Evolutionary conservation across 1,140 invertebrate genomes (phyloP).

Genomic region (Sycobia sp.): DNA sequence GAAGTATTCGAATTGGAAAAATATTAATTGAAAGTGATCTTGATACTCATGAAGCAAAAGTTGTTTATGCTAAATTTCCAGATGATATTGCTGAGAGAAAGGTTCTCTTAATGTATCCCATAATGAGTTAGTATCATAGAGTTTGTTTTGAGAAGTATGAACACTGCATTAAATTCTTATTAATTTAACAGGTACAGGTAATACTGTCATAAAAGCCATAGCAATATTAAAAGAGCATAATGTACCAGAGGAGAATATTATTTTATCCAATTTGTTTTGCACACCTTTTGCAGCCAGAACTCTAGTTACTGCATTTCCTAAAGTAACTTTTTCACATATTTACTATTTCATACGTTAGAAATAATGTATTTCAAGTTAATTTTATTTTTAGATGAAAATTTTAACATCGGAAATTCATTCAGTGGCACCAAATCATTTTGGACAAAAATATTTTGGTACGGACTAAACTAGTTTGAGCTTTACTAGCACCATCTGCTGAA

Average conservation of each 20-base stretch:
- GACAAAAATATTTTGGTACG: conserved; percentile 98
- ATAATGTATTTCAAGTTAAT: background rate
- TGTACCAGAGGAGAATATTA: conserved; percentile 91
- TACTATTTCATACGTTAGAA: conserved; percentile 13
- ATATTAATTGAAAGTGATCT: conserved; percentile 96
- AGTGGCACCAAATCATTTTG: conserved; percentile 97
- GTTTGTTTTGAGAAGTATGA: background rate
- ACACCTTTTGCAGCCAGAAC: conserved; percentile 89
- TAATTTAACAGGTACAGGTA: conserved; percentile 74
- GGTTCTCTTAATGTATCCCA: conserved; percentile 97
- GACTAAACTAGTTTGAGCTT: conserved; percentile 70
- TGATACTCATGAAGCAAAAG: conserved; percentile 93
- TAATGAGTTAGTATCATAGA: conserved; percentile 78
- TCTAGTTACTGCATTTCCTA: conserved; percentile 86
- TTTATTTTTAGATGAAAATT: conserved; percentile 80
- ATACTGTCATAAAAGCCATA: conserved; percentile 93
- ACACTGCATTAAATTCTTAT: background rate
- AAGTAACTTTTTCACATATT: conserved; percentile 58
- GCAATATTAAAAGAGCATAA: conserved; percentile 91
- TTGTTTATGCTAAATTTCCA: conserved; percentile 97
- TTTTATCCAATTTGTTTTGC: conserved; percentile 95
- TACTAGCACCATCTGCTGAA: conserved; percentile 30
- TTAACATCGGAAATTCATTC: conserved; percentile 93
- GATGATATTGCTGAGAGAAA: conserved; percentile 90
- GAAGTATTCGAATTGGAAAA: conserved; percentile 97